Percentiles rank a stretch among this genome's conserved stretches.
phyloP scores from a whole-genome alignment of 2,113 vertebrate species.

The Cisticola juncidis region DNA sequence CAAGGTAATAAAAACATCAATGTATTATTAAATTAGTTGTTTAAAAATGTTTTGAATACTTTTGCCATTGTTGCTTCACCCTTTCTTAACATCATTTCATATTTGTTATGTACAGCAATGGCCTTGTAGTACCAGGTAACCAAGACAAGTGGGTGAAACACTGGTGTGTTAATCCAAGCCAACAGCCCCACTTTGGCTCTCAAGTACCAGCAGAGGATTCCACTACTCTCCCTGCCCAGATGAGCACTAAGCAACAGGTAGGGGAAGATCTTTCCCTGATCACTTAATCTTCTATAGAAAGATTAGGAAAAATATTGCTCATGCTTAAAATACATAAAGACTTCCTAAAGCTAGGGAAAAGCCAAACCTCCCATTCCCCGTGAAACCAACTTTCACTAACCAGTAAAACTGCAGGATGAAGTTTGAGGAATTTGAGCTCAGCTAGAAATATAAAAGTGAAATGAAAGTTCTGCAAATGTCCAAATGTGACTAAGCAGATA shows the following conservation, averaged over 20 bases:
- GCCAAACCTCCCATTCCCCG: background rate
- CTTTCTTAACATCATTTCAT: background rate
- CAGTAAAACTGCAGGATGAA: background rate
- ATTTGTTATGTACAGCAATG: background rate
- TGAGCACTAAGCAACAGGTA: background rate
- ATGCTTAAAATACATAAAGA: background rate
- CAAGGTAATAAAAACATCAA: background rate
- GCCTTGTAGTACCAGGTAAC: background rate
- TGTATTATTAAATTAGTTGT: background rate
- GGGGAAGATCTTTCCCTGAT: background rate
- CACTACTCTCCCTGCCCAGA: background rate
- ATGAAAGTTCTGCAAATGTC: background rate
- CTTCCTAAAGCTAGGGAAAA: background rate
- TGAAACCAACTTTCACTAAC: background rate
- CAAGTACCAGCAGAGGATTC: background rate
- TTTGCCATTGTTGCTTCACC: background rate
- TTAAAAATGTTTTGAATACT: background rate
- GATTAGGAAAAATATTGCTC: background rate
- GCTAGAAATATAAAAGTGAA: background rate
- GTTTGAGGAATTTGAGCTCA: background rate
- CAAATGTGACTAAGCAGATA: background rate
- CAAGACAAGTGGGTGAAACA: background rate
- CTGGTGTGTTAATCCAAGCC: background rate
- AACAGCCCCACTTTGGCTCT: background rate
- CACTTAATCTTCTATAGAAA: background rate